Base-by-base conservation (phyloP, 37 sponge, comb jelly and placozoan genomes). In the Beroe ovata region DNA sequence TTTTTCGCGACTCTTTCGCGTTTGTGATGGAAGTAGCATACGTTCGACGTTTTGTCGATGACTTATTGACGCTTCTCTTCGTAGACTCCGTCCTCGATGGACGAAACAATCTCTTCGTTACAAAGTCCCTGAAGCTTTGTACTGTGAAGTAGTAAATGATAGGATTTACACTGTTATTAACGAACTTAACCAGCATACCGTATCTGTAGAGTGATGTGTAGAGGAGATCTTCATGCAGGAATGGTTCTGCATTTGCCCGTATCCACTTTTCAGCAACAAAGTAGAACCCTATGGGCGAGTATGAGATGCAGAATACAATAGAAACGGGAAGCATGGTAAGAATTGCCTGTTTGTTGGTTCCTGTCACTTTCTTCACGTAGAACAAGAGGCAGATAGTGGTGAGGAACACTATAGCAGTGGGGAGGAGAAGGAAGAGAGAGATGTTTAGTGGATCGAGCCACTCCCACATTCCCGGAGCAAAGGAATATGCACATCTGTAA, bases 391-490 rank as follows among this genome's bases (percentile, higher is more conserved):
- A 39, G 84, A 42, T 11, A 36, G 84, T 77, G 42, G 84, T 77
- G 54, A 77, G 20, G 84, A 77, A 23, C 28, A 77, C 84, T 14
- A 40, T 42, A 28, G 4, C 16, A 23, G 42, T 77, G 54, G 84
- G 84, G 54, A 77, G 84, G 28, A 77, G 84, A 1, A 77, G 84
- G 84, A 77, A 77, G 84, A 77, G 84, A 3, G 54, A 42, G 35
- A 77, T 77, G 54, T 42, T 42, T 11, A 77, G 38, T 14, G 84
- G 84, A 20, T 42, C 84, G 4, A 77, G 38, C 84, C 84, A 77
- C 26, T 6, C 54, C 84, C 84, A 77, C 54, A 34, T 34, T 14
- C 34, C 35, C 1, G 1, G 35, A 33, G 35, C 8, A 37, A 34
- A 37, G 36, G 34, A 19, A 37, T 66, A 66, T 4, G 36, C 69